Base-by-base conservation (phyloP, 1,140 invertebrate genomes). In the Grapholita molesta region DNA sequence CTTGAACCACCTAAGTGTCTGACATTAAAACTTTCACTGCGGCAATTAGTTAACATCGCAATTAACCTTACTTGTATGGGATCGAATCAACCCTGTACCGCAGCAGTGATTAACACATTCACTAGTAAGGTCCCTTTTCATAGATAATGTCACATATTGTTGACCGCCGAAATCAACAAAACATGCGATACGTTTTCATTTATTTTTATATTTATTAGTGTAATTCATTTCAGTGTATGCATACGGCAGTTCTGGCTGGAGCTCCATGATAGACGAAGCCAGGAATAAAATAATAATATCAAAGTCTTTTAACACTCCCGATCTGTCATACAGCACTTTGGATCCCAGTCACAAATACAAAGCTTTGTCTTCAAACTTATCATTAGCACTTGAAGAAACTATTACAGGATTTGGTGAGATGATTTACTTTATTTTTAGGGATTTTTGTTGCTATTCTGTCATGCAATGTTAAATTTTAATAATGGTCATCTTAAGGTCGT, bases 161-260 rank as follows among this genome's bases (percentile, higher is more conserved):
- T n/a, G n/a, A n/a, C n/a, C n/a, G n/a, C n/a, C n/a, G n/a, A n/a
- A n/a, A n/a, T n/a, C n/a, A n/a, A n/a, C n/a, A n/a, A n/a, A n/a
- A n/a, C n/a, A n/a, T n/a, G n/a, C n/a, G n/a, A n/a, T n/a, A n/a
- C n/a, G n/a, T n/a, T 38, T 38, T 38, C 35, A n/a, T 38, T 38
- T n/a, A 38, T 3, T 5, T 6, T n/a, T n/a, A n/a, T 15, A 38
- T 38, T 38, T n/a, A 15, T 38, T 38, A 35, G 33, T 38, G 5
- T 61, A 2, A 9, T 15, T 53, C 48, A 28, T 71, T 70, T 65
- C 64, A 81, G 77, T 33, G 12, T 30, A 66, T 9, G 64, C 71
- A 32, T 65, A 57, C 23, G 75, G 74, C 12, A 77, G 78, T 21
- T 70, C 69, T 21, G 80, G 80, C 9, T 80, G 78, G 78, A 74